Percentiles rank a stretch among this genome's conserved stretches.
Evolutionary conservation across 2,113 vertebrate species (phyloP).

Genomic region (Perca flavescens): DNA sequence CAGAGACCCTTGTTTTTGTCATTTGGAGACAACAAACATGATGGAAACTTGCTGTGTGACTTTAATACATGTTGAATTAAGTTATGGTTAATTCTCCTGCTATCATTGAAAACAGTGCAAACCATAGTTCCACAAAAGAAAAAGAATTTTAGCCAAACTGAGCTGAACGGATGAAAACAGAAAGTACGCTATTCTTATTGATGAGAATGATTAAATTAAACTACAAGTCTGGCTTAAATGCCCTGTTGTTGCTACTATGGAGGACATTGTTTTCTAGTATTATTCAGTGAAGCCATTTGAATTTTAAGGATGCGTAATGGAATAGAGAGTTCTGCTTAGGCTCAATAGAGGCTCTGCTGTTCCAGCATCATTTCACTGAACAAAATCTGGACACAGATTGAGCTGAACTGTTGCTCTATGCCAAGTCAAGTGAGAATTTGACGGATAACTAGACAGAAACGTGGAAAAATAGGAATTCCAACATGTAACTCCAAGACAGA

Average conservation of each 20-base stretch:
- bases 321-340: neutral
- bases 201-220: neutral
- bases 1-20: neutral
- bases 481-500: neutral
- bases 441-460: neutral
- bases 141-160: neutral
- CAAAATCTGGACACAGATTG: constrained; percentile 1
- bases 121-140: neutral
- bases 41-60: neutral
- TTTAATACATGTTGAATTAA: neutral
- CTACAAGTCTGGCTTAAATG: neutral
- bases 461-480: neutral
- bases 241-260: neutral
- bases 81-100: neutral
- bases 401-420: neutral
- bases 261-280: neutral
- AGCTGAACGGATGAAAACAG: neutral
- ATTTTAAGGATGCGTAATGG: neutral
- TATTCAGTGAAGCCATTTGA: neutral
- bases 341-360: constrained; percentile 1
- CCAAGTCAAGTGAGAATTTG: constrained; percentile 9
- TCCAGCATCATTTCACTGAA: constrained; percentile 11
- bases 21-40: neutral
- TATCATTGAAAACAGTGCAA: neutral
- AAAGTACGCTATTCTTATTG: too few species aligned